phyloP scores from a whole-genome alignment of 2,888 invertebrate genomes.

The Chloroclystis v-ata region DNA sequence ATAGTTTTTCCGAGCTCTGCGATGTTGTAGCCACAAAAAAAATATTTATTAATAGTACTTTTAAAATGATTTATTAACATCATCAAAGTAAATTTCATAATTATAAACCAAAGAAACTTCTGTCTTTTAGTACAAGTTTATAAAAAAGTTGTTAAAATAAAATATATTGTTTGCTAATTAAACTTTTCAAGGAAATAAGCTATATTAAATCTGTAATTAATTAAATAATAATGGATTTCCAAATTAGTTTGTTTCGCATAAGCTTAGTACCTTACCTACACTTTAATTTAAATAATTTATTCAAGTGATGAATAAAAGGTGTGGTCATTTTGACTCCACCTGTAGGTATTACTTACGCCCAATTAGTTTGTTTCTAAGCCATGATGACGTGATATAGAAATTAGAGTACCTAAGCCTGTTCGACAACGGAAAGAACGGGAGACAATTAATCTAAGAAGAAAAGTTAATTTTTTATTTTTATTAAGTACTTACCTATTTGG shows the following conservation, averaged over 20 bases:
- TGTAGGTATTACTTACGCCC: constrained; percentile 46
- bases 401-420: too few species aligned
- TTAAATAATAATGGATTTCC: constrained; percentile 29
- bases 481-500: too few species aligned
- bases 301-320: constrained; percentile 62
- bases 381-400: too few species aligned
- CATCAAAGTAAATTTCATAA: constrained; percentile 29
- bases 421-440: too few species aligned
- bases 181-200: background rate
- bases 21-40: too few species aligned
- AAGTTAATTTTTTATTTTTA: too few species aligned
- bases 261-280: constrained; percentile 58
- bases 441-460: too few species aligned
- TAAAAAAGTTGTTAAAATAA: constrained; percentile 46
- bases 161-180: too few species aligned
- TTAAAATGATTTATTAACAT: background rate
- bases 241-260: constrained; percentile 55
- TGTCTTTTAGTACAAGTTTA: constrained; percentile 44
- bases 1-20: too few species aligned
- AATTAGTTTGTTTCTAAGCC: background rate
- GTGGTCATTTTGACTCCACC: constrained; percentile 63
- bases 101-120: constrained; percentile 55
- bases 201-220: too few species aligned
- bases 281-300: constrained; percentile 63
- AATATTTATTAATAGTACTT: too few species aligned